Conservation (phyloP, 2,797 vertebrate genomes). For the Pteropus rufus region DNA sequence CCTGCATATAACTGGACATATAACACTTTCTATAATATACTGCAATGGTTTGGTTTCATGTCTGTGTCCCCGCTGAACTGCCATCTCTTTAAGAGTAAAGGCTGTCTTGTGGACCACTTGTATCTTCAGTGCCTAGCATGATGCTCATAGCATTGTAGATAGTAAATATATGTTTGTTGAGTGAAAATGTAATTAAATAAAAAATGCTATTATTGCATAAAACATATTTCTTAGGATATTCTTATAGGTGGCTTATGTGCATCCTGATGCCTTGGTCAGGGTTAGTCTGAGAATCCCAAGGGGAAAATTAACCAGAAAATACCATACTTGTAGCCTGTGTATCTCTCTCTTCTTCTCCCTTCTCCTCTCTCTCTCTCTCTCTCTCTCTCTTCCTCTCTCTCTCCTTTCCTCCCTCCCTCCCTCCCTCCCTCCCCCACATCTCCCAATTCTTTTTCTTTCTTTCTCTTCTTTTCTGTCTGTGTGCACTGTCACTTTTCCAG, state of each 20-base stretch:
- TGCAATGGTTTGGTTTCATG: not conserved
- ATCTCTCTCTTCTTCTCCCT: not conserved
- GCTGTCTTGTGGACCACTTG: not conserved
- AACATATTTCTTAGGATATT: not conserved
- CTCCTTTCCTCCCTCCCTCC: not conserved
- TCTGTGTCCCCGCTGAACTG: not conserved
- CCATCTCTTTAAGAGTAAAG: not conserved
- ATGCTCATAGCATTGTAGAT: not conserved
- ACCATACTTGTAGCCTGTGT: not conserved
- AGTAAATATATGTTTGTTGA: not conserved
- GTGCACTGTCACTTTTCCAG: not conserved
- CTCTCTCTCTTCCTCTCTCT: not conserved
- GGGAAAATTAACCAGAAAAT: not conserved
- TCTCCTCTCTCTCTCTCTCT: not conserved
- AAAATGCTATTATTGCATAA: not conserved
- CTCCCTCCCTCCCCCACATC: not conserved
- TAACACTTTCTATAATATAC: not conserved
- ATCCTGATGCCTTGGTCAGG: not conserved
- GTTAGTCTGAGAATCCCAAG: not conserved
- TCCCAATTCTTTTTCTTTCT: not conserved
- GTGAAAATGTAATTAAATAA: conserved; percentile 7
- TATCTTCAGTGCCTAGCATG: not conserved
- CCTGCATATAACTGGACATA: not conserved
- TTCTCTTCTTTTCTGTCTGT: not conserved
- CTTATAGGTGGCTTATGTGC: not conserved